These are phyloP conservation scores for Clarias gariepinus DNA, from an alignment of 2,113 vertebrate genomes.

Conservation along the genomic window DNA sequence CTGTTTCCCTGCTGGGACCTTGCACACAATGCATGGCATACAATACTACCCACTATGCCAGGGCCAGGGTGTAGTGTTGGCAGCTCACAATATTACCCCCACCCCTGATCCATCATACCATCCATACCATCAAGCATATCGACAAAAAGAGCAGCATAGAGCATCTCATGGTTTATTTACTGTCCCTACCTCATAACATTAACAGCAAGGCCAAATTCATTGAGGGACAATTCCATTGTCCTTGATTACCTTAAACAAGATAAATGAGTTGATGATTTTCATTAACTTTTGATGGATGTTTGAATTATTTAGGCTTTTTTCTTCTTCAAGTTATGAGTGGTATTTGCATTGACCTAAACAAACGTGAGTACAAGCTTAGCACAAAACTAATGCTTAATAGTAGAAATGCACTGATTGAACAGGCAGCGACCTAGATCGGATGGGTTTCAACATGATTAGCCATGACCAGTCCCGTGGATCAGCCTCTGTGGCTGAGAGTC, in stretches of 20 bases:
- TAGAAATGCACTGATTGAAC: neutral
- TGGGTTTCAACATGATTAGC: no score
- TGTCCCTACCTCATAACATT: neutral
- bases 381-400: neutral
- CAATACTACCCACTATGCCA: slow-evolving; percentile 62
- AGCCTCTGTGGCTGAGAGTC: no score
- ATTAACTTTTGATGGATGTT: neutral
- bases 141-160: slow-evolving; percentile 14
- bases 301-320: neutral
- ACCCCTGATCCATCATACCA: slow-evolving; percentile 9
- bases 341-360: neutral
- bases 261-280: neutral
- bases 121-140: neutral
- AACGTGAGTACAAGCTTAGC: neutral
- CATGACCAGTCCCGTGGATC: no score
- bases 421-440: no score
- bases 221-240: neutral
- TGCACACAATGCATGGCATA: slow-evolving; percentile 64
- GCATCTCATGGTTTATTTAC: neutral
- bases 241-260: neutral
- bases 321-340: no score
- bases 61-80: slow-evolving; percentile 52
- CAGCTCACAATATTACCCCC: slow-evolving; percentile 62
- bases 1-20: slow-evolving; percentile 71
- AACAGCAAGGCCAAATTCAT: neutral